A percentile compares a stretch with the other conserved stretches of the same genome.
phyloP scores from a whole-genome alignment of 2,797 vertebrate genomes.

The Margarornis squamiger region DNA sequence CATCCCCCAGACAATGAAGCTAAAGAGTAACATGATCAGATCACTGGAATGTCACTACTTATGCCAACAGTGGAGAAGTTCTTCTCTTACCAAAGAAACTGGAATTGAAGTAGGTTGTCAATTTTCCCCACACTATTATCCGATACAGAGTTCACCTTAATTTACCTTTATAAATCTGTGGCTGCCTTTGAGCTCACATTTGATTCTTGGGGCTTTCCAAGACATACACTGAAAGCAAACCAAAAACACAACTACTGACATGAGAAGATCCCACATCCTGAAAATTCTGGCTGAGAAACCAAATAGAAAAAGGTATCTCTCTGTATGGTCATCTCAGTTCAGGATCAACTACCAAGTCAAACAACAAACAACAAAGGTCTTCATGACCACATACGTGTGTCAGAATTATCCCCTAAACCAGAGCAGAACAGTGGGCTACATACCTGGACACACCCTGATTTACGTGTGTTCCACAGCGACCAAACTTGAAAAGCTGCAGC shows the following conservation, averaged over 20 bases:
- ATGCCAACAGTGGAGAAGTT: neutral
- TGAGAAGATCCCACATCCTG: neutral
- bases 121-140: neutral
- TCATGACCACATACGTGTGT: accelerated
- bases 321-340: neutral
- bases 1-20: neutral
- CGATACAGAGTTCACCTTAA: neutral
- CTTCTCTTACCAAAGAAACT: neutral
- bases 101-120: neutral
- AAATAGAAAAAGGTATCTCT: neutral
- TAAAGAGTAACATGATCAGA: neutral
- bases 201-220: neutral
- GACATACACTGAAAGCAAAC: neutral
- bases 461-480: neutral
- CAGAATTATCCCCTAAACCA: neutral
- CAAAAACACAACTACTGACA: neutral
- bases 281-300: neutral
- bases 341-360: neutral
- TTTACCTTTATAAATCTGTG: neutral
- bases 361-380: neutral
- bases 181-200: neutral
- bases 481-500: neutral
- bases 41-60: neutral
- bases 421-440: neutral
- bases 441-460: neutral